These are phyloP conservation scores for Acanthurus tractus DNA, from an alignment of 2,797 vertebrate genomes.

Conservation along the genomic window DNA sequence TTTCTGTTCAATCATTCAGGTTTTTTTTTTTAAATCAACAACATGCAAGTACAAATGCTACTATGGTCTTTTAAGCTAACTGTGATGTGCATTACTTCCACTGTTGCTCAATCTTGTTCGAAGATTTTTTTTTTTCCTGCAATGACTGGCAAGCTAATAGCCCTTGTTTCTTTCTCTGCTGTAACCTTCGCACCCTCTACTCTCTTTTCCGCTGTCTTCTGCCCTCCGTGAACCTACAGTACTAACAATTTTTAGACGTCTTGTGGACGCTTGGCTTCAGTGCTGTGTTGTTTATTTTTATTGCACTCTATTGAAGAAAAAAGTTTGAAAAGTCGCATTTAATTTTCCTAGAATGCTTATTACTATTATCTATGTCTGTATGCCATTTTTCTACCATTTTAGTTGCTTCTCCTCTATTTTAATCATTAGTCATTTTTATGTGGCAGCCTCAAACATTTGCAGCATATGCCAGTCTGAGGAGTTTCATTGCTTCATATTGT, in stretches of 20 bases:
- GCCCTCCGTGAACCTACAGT: slow-evolving; percentile 89
- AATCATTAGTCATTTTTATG: slow-evolving; percentile 88
- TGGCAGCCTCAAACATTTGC: slow-evolving; percentile 83
- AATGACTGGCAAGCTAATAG: slow-evolving; percentile 87
- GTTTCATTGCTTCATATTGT: slow-evolving; percentile 96
- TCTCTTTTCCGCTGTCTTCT: slow-evolving; percentile 72
- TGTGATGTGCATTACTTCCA: slow-evolving; percentile 91
- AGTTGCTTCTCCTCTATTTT: slow-evolving; percentile 89
- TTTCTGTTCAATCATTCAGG: slow-evolving; percentile 77
- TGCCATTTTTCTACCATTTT: slow-evolving; percentile 88
- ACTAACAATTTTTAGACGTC: slow-evolving; percentile 94
- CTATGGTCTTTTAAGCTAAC: slow-evolving; percentile 82
- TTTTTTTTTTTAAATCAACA: slow-evolving; percentile 57
- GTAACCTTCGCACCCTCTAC: slow-evolving; percentile 89
- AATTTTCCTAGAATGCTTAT: slow-evolving; percentile 86
- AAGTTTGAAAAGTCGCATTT: slow-evolving; percentile 76
- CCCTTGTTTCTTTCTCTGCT: slow-evolving; percentile 83
- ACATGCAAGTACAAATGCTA: slow-evolving; percentile 80
- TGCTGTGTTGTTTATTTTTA: slow-evolving; percentile 91
- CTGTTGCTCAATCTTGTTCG: slow-evolving; percentile 75
- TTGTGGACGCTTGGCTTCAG: slow-evolving; percentile 95
- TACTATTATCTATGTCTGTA: slow-evolving; percentile 74
- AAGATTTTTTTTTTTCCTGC: slow-evolving; percentile 75
- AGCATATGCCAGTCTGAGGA: slow-evolving; percentile 87
- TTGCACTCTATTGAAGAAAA: slow-evolving; percentile 90